Evolutionary conservation across 1,140 invertebrate species (phyloP), one percentile per base, ranked within the genome.

Genomic region (Eubasilissa regina): DNA sequence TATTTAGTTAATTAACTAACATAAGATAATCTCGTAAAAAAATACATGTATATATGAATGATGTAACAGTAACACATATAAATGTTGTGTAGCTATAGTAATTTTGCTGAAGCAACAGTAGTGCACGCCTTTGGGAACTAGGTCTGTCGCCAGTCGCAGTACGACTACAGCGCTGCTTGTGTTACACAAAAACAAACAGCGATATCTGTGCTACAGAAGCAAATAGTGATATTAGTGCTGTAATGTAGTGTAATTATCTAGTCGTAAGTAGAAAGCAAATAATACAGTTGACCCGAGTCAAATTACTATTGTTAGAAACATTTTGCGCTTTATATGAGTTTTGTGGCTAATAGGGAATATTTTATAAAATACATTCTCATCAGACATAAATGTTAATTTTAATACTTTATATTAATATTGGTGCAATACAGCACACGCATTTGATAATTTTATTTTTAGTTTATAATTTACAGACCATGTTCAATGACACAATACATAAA

Each of bases 211-310:
- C 11, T 21, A 35, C 3, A 64, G 21, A 13, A 58, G 11, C 17
- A 13, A 58, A 21, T 11, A 13, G 60, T 10, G 60, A 13, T 64
- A 25, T 64, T 64, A 25, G 60, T 35, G 25, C 35, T 64, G 35
- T 64, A 43, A 64, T 64, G 60, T 64, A 64, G 60, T 43, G 19
- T 64, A 64, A 43, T 64, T 64, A 64, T 64, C 60, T 64, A 64
- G 60, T 64, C 19, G 21, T 21, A 64, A 64, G 60, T 64, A 35
- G 60, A 64, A 64, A 43, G 13, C 60, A 64, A 64, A 64, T 25
- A 64, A 25, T 44, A 12, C 60, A 44, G 25, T 64, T 64, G 60
- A 35, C 60, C 60, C 60, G 60, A 64, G 35, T 25, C 60, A 64
- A 64, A 64, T 64, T 64, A 64, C 35, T 64, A 64, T 64, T 64